Evolutionary conservation across 2,888 invertebrate genomes (phyloP), one percentile per base, ranked within the genome.

Genomic region (Fissipunctia ypsillon): DNA sequence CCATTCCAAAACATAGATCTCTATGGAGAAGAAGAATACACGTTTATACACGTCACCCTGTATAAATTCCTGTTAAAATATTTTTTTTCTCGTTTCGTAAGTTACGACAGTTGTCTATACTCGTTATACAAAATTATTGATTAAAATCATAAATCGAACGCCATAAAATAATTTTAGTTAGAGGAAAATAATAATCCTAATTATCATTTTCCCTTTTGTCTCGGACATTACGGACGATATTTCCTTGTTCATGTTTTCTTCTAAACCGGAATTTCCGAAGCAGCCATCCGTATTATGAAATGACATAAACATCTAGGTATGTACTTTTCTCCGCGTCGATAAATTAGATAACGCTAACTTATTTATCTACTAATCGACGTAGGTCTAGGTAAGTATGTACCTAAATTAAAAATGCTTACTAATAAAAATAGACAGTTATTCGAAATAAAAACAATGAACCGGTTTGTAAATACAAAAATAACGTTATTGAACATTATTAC

Each of bases 401-500:
- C 3, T 28, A 28, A 16, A 16, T 63, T 45, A 28, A 31, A 63
- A 45, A 35, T 25, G 14, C 19, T 38, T 56, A 43, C 6, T 10
- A 59, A 54, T 43, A 25, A 28, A 60, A 56, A 56, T 28, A n/a
- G 7, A 64, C 61, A 60, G 16, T 9, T 54, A 69, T 72, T 59
- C 45, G 16, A 63, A 64, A 78, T 45, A 65, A 73, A 66, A 72
- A 81, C 61, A 69, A 68, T 56, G 28, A 16, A 86, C 73, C 73
- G 64, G 76, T 84, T 78, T 52, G 22, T 45, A 61, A 76, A 70
- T 63, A 73, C 31, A 60, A 57, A 76, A 76, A 68, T 35, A 28
- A 43, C 61, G 50, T 63, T 57, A 70, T 28, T 65, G 67, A 69
- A 61, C 28, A 52, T 25, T 25, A 78, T 69, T 67, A 60, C 45